Percentiles rank a stretch among this genome's conserved stretches.
phyloP scores from a whole-genome alignment of 2,888 invertebrate species.

The Pelosia muscerda region DNA sequence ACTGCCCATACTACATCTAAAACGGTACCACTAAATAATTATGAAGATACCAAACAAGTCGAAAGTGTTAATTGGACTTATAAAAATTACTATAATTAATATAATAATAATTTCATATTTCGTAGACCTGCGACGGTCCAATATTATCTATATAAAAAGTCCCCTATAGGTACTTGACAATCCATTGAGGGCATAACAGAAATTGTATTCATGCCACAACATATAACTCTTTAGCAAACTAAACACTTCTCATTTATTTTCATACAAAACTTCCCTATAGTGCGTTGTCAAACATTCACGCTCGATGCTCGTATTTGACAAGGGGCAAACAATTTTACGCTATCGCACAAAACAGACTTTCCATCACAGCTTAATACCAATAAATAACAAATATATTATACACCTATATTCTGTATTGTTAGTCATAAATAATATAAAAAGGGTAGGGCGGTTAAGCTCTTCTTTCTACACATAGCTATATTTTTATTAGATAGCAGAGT shows the following conservation, averaged over 20 bases:
- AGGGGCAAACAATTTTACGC: slow-evolving; percentile 68
- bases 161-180: no score
- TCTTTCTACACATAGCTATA: no score
- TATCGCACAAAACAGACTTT: slow-evolving; percentile 55
- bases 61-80: no score
- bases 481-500: no score
- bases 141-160: no score
- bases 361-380: slow-evolving; percentile 53
- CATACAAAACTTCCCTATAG: slow-evolving; percentile 45
- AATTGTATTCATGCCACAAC: neutral
- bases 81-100: no score
- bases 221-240: slow-evolving; percentile 21
- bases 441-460: neutral
- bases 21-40: no score
- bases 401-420: neutral
- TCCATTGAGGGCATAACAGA: no score
- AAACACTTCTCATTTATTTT: slow-evolving; percentile 49
- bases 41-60: no score
- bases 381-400: slow-evolving; percentile 54
- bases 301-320: slow-evolving; percentile 61
- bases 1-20: no score
- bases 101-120: no score
- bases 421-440: neutral
- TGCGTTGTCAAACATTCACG: slow-evolving; percentile 70
- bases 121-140: no score